Conservation (phyloP, 1,140 invertebrate genomes). For the Acromyrmex heyeri region DNA sequence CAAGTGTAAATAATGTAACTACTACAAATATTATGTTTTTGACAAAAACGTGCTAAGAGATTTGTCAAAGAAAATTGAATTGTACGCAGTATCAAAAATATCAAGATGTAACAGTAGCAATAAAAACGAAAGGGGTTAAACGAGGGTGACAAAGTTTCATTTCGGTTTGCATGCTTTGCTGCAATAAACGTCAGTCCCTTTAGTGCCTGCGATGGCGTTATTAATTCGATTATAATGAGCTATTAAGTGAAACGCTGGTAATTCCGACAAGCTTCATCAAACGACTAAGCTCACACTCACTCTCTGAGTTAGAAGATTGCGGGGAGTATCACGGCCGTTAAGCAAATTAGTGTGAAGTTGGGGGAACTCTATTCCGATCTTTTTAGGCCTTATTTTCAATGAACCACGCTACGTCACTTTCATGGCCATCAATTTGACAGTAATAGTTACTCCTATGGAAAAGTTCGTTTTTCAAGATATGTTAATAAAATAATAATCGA, state of each 20-base stretch:
- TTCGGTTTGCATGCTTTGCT: slow-evolving; percentile 77
- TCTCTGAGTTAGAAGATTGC: slow-evolving; percentile 71
- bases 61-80: slow-evolving; percentile 26
- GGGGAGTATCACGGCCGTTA: slow-evolving; percentile 72
- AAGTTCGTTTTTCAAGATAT: background rate
- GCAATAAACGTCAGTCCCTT: slow-evolving; percentile 79
- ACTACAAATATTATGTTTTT: slow-evolving; percentile 3
- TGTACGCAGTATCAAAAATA: slow-evolving; percentile 10
- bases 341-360: slow-evolving; percentile 77
- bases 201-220: slow-evolving; percentile 75
- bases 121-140: slow-evolving; percentile 56
- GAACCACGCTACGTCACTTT: slow-evolving; percentile 10
- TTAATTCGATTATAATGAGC: slow-evolving; percentile 85
- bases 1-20: background rate
- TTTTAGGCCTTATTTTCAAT: slow-evolving; percentile 55
- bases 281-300: slow-evolving; percentile 77
- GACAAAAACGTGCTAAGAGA: background rate
- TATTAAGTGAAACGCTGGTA: slow-evolving; percentile 82
- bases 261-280: slow-evolving; percentile 80
- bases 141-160: slow-evolving; percentile 60
- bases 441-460: background rate
- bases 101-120: slow-evolving; percentile 34
- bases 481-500: background rate
- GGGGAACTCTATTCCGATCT: slow-evolving; percentile 62
- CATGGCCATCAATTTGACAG: slow-evolving; percentile 22